Conservation (phyloP, 2,797 vertebrate species). For the Pteronotus mesoamericanus region DNA sequence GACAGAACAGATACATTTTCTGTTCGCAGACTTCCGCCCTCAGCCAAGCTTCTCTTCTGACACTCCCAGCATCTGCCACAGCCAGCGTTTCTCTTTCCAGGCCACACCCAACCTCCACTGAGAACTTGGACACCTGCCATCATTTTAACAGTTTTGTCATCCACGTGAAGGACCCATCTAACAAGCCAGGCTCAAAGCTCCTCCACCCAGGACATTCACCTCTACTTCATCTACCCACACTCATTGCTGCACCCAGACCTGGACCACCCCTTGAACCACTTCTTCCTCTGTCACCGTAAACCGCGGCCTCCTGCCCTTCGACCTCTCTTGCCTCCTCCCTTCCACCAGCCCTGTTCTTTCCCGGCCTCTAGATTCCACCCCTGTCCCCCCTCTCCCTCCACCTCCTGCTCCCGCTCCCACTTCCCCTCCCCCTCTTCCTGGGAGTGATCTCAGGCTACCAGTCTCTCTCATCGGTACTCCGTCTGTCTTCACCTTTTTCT, state of each 20-base stretch:
- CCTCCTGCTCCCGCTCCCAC: too few species aligned
- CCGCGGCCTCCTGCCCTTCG: neutral
- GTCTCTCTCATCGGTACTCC: neutral
- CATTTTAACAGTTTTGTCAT: neutral
- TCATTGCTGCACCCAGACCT: neutral
- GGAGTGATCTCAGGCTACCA: accelerated
- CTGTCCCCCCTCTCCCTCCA: neutral
- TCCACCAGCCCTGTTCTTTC: neutral
- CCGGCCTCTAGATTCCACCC: neutral
- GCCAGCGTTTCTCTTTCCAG: neutral
- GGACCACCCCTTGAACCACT: neutral
- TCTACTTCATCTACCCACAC: neutral
- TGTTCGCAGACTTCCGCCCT: neutral
- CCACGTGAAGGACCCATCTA: neutral
- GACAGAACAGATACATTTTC: neutral
- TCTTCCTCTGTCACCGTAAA: neutral
- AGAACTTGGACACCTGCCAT: neutral
- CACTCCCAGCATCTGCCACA: neutral
- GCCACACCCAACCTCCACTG: neutral
- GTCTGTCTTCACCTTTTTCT: neutral
- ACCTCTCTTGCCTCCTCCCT: neutral
- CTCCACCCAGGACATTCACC: neutral
- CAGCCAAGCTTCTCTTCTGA: neutral
- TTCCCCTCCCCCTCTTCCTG: too few species aligned
- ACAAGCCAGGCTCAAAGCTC: neutral